Evolutionary conservation across 2,797 vertebrate genomes (phyloP).

Genomic region (Merluccius polli): DNA sequence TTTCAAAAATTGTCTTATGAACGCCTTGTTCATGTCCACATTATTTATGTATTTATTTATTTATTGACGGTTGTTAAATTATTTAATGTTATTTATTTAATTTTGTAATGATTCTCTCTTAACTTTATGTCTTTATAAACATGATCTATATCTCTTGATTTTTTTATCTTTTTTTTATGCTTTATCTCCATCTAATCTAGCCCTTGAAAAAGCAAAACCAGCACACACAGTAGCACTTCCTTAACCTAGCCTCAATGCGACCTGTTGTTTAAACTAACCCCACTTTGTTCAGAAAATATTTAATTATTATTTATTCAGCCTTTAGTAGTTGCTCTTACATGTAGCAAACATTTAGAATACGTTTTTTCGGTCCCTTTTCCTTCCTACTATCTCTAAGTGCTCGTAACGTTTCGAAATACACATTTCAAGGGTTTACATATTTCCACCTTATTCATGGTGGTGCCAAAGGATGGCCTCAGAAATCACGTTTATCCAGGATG

Average conservation of each 20-base stretch:
- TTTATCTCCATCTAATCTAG: constrained; percentile 40
- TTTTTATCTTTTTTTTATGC: constrained; percentile 46
- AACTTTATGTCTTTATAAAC: constrained; percentile 60
- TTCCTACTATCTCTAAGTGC: constrained; percentile 34
- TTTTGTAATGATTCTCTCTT: constrained; percentile 59
- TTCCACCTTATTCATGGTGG: background rate
- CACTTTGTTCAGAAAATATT: constrained; percentile 29
- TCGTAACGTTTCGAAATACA: constrained; percentile 18
- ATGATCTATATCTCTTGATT: constrained; percentile 51
- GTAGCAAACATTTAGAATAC: constrained; percentile 60
- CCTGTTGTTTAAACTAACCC: constrained; percentile 47
- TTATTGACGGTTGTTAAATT: constrained; percentile 78
- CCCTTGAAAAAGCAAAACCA: constrained; percentile 23
- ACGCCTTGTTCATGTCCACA: constrained; percentile 60
- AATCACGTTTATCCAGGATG: constrained; percentile 34
- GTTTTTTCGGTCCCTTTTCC: constrained; percentile 18
- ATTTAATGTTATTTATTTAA: constrained; percentile 83
- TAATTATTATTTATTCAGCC: constrained; percentile 42
- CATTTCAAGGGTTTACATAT: background rate
- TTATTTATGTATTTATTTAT: constrained; percentile 88
- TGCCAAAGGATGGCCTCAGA: constrained; percentile 31
- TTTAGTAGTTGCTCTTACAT: constrained; percentile 67
- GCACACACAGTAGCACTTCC: constrained; percentile 62
- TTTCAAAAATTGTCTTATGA: constrained; percentile 41
- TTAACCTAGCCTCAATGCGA: constrained; percentile 48